Base-by-base conservation (phyloP, 2,888 invertebrate species). In the Neoascia interrupta region DNA sequence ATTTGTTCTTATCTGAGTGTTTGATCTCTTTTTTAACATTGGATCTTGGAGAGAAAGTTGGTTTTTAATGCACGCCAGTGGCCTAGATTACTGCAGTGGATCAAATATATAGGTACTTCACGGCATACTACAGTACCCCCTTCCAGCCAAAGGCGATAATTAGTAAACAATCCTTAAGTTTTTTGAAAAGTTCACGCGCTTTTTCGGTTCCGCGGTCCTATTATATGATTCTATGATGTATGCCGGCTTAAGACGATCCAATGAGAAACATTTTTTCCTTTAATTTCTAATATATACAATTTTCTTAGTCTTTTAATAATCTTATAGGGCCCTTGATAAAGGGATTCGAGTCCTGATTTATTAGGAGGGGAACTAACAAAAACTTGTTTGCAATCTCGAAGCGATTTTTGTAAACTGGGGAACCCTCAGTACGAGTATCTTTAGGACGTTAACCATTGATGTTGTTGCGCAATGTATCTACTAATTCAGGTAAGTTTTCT, bases 261-360 rank as follows among this genome's bases (percentile, higher is more conserved):
- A 39, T 8, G n/a, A n/a, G 41, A 26, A 13, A 18, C 18, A 15
- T 64, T 49, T 64, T 21, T 64, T 5, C 23, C 53, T 39, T 64
- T n/a, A n/a, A n/a, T n/a, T n/a, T n/a, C n/a, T n/a, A n/a, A n/a
- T n/a, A n/a, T n/a, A n/a, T n/a, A n/a, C 54, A 1, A 43, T 41
- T 43, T 64, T 18, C 64, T 37, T 3, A 34, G 6, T 6, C 13
- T 19, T 26, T 34, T 41, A 6, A 43, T 31, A 19, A 64, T 39
- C 26, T 43, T 34, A 23, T 34, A 64, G 15, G 43, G 53, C 3
- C 54, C 45, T 36, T 66, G 34, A 10, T 64, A 54, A 15, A 45
- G 16, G 10, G 16, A 11, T 47, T 28, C 36, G 3, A 66, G 26
- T 6, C 53, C 23, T 23, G 64, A 36, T 10, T 45, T 64, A 31